These are phyloP conservation scores for Aleiodes alternator DNA, from an alignment of 2,888 invertebrate genomes.

Conservation along the genomic window DNA sequence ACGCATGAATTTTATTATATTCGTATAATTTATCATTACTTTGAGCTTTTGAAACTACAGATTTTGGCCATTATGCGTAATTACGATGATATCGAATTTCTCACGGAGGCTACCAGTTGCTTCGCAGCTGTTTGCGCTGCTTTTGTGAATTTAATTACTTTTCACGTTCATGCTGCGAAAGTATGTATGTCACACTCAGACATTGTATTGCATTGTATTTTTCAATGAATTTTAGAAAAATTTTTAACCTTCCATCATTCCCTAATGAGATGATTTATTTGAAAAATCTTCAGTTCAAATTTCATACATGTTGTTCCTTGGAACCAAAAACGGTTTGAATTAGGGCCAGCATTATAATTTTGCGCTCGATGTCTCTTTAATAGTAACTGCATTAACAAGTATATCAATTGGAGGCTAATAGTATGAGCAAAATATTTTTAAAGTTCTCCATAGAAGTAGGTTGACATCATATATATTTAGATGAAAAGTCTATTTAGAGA, in stretches of 20 bases:
- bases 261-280: too few relatives aligned
- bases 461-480: background rate
- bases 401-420: too few relatives aligned
- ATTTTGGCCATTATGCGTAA: slow-evolving; percentile 8
- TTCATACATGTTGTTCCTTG: too few relatives aligned
- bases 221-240: too few relatives aligned
- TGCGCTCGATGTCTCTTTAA: too few relatives aligned
- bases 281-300: too few relatives aligned
- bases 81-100: slow-evolving; percentile 20
- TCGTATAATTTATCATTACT: background rate
- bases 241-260: too few relatives aligned
- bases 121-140: background rate
- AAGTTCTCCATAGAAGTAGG: too few relatives aligned
- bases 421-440: too few relatives aligned
- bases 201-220: background rate
- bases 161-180: background rate
- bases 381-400: too few relatives aligned
- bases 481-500: background rate
- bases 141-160: slow-evolving; percentile 1
- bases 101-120: slow-evolving; percentile 20
- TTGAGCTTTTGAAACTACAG: background rate
- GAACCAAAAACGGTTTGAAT: too few relatives aligned
- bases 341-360: too few relatives aligned
- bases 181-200: background rate
- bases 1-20: background rate